Evolutionary conservation across 1,140 invertebrate genomes (phyloP).

Genomic region (Andricus grossulariae): DNA sequence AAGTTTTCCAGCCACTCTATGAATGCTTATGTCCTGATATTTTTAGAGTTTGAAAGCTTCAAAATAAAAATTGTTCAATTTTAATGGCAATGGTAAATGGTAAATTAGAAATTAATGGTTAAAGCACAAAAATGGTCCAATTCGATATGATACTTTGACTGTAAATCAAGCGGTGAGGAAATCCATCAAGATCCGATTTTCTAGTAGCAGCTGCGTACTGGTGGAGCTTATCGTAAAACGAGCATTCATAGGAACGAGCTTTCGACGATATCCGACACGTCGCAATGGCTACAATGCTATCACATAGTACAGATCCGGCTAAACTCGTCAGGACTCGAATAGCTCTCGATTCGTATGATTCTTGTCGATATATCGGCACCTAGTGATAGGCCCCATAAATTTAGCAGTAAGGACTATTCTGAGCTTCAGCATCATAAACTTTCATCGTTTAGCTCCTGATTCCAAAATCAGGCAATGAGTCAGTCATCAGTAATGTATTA

Average conservation of each 20-base stretch:
- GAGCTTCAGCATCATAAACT: background rate
- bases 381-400: background rate
- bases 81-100: background rate
- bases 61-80: no score
- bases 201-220: constrained; percentile 52
- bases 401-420: background rate
- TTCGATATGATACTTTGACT: background rate
- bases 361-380: constrained; percentile 17
- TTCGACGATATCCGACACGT: constrained; percentile 58
- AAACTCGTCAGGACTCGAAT: constrained; percentile 49
- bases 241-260: constrained; percentile 57
- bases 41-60: no score
- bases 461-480: no score
- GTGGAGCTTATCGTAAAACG: constrained; percentile 54
- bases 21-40: no score
- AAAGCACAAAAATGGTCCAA: background rate
- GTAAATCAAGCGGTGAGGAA: constrained; percentile 53
- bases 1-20: no score
- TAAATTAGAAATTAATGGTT: background rate
- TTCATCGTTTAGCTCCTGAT: no score
- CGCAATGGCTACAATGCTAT: constrained; percentile 56
- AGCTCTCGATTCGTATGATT: constrained; percentile 10
- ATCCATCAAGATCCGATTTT: constrained; percentile 55
- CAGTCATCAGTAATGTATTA: no score
- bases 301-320: constrained; percentile 59